These are phyloP conservation scores for Marisa cornuarietis DNA, from an alignment of 1,140 invertebrate species.

Conservation along the genomic window DNA sequence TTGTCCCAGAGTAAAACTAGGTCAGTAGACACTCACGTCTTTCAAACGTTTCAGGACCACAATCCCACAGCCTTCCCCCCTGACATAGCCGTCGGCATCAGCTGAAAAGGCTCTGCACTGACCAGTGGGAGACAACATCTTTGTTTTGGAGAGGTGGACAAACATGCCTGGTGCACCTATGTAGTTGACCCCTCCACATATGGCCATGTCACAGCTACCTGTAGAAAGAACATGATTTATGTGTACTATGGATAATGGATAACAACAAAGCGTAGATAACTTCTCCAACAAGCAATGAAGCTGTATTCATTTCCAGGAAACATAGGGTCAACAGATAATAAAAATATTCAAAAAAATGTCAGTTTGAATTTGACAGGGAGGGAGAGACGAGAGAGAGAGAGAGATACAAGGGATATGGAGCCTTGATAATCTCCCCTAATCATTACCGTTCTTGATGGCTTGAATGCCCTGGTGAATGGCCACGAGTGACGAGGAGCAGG, in stretches of 20 bases:
- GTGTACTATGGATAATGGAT: too few relatives aligned
- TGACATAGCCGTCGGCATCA: slow-evolving; percentile 47
- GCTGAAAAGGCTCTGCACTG: slow-evolving; percentile 45
- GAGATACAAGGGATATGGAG: too few relatives aligned
- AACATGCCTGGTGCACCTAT: slow-evolving; percentile 35
- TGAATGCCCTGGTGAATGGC: slow-evolving; percentile 40
- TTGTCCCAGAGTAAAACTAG: too few relatives aligned
- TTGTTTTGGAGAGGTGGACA: slow-evolving; percentile 34
- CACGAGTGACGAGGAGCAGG: slow-evolving; percentile 50
- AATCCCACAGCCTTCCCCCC: slow-evolving; percentile 55
- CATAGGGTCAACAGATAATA: too few relatives aligned
- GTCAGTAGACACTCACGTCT: slow-evolving; percentile 30
- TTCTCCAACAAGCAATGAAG: too few relatives aligned
- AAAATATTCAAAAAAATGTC: too few relatives aligned
- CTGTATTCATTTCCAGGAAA: too few relatives aligned
- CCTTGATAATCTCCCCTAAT: too few relatives aligned
- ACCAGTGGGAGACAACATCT: slow-evolving; percentile 45
- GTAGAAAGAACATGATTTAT: not conserved
- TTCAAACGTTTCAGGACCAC: slow-evolving; percentile 44
- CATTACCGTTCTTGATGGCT: slow-evolving; percentile 36
- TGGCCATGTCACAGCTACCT: slow-evolving; percentile 37
- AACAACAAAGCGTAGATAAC: too few relatives aligned
- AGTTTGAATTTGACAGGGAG: too few relatives aligned
- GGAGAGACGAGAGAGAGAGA: too few relatives aligned
- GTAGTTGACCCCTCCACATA: slow-evolving; percentile 47